Evolutionary conservation across 2,888 invertebrate species (phyloP).

Genomic region (Nomada ferruginata): DNA sequence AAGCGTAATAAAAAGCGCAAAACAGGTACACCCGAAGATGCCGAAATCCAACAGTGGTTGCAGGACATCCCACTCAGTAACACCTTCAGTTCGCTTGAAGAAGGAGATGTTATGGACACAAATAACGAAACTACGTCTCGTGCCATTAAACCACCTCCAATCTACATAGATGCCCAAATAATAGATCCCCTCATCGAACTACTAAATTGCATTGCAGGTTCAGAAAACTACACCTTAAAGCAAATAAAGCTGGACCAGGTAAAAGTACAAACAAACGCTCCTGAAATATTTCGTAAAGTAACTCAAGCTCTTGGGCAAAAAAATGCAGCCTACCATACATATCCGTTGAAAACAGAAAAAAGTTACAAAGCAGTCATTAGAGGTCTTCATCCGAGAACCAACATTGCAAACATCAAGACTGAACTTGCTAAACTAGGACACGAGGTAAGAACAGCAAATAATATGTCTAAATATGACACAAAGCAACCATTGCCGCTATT

Average conservation of each 20-base stretch:
- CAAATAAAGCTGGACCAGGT: not conserved
- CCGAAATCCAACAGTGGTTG: not conserved
- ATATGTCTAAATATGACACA: not conserved
- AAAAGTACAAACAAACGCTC: not conserved
- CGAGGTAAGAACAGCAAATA: constrained; percentile 10
- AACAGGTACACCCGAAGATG: not conserved
- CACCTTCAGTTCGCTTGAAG: not conserved
- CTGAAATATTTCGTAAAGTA: not conserved
- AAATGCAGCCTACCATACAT: constrained; percentile 17
- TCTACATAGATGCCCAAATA: constrained; percentile 7
- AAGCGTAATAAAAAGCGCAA: not conserved
- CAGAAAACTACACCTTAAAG: not conserved
- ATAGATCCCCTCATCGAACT: not conserved
- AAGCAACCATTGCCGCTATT: constrained; percentile 3
- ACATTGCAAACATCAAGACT: not conserved
- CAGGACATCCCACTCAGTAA: not conserved
- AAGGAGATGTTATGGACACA: not conserved
- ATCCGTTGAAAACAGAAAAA: constrained; percentile 19
- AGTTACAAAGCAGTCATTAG: constrained; percentile 9
- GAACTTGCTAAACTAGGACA: constrained; percentile 1
- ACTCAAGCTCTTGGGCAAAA: not conserved
- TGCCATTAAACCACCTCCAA: not conserved
- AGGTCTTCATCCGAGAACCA: constrained; percentile 9
- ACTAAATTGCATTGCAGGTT: not conserved
- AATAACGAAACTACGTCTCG: not conserved